These are phyloP conservation scores for Anhinga anhinga DNA, from an alignment of 2,113 vertebrate genomes.

Conservation along the genomic window DNA sequence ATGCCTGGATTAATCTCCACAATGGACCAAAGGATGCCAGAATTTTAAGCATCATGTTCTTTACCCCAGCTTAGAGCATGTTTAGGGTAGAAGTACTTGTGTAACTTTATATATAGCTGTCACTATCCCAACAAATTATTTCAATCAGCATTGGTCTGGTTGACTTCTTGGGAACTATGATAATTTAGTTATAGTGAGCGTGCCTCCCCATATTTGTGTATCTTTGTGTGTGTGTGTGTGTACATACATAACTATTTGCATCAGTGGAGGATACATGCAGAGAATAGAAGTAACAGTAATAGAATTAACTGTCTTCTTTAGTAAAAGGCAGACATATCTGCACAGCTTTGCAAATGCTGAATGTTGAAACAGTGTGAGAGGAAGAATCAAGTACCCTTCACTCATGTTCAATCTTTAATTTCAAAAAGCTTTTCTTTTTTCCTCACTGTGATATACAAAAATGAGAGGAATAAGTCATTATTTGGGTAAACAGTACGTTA, in stretches of 20 bases:
- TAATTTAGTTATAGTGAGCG: neutral
- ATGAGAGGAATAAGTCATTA: neutral
- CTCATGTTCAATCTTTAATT: neutral
- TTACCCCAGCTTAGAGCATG: neutral
- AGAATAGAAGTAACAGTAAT: neutral
- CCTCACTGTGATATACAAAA: neutral
- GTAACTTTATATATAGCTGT: neutral
- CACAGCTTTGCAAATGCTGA: neutral
- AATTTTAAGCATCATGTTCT: neutral
- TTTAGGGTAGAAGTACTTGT: neutral
- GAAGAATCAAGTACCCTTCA: neutral
- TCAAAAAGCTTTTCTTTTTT: neutral
- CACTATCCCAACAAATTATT: neutral
- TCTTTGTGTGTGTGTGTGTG: too few species aligned
- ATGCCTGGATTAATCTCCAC: neutral
- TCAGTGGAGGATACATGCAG: neutral
- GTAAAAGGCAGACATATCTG: neutral
- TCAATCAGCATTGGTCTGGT: fast-evolving
- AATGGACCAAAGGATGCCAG: neutral
- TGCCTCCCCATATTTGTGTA: neutral
- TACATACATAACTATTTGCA: neutral
- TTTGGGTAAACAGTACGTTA: neutral
- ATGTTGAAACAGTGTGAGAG: neutral
- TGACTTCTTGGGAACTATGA: neutral
- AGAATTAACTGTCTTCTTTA: neutral